phyloP scores from a whole-genome alignment of 2,797 vertebrate genomes.

The Coracias cyanogaster region DNA sequence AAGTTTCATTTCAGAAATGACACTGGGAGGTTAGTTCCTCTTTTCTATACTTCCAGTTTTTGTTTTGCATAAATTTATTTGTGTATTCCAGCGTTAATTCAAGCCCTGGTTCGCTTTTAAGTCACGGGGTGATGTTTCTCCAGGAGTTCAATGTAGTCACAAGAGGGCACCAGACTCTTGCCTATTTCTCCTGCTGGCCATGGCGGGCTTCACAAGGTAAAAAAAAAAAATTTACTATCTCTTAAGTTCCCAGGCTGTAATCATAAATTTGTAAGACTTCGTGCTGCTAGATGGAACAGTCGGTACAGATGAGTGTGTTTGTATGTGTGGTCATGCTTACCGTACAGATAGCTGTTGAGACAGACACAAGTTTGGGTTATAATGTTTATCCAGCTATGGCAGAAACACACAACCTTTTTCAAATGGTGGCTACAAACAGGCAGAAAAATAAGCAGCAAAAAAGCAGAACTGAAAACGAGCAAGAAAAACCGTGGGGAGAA shows the following conservation, averaged over 20 bases:
- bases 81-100: neutral
- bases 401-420: neutral
- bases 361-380: neutral
- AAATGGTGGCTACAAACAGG: neutral
- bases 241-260: neutral
- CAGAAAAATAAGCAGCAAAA: neutral
- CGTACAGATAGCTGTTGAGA: neutral
- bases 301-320: neutral
- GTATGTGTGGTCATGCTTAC: neutral
- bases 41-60: neutral
- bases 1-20: neutral
- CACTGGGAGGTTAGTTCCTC: neutral
- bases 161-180: slow-evolving; percentile 64
- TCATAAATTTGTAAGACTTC: neutral
- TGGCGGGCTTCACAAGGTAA: neutral
- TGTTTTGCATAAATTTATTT: neutral
- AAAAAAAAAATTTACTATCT: neutral
- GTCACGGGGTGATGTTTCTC: neutral
- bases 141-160: neutral
- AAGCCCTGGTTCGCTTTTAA: neutral
- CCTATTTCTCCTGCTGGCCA: neutral
- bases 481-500: neutral
- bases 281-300: neutral
- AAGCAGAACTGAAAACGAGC: neutral
- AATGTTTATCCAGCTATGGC: neutral